These are phyloP conservation scores for Takifugu ocellatus DNA, from an alignment of 2,797 vertebrate species.

Conservation along the genomic window DNA sequence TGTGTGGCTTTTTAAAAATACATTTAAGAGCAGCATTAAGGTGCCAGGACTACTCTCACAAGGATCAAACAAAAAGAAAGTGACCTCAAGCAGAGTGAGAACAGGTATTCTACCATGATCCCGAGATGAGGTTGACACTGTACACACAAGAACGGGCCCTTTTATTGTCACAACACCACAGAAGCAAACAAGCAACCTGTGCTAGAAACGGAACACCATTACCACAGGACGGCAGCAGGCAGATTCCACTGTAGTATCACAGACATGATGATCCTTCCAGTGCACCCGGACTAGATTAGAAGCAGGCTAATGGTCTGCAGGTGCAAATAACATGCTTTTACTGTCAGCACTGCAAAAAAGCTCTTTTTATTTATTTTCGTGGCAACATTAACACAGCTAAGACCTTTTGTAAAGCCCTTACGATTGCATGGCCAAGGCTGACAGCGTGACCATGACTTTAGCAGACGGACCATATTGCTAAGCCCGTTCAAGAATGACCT, in stretches of 20 bases:
- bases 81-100: background rate
- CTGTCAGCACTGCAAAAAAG: slow-evolving; percentile 4
- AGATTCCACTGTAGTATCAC: slow-evolving; percentile 34
- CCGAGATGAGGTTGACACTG: slow-evolving; percentile 55
- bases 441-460: too few species aligned
- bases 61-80: background rate
- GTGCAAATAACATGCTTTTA: slow-evolving; percentile 13
- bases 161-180: slow-evolving; percentile 66
- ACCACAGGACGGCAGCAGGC: slow-evolving; percentile 31
- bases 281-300: slow-evolving; percentile 28
- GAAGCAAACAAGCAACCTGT: slow-evolving; percentile 46
- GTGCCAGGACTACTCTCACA: background rate
- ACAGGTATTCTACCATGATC: slow-evolving; percentile 6
- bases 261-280: slow-evolving; percentile 12
- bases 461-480: too few species aligned
- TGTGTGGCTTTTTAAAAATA: background rate
- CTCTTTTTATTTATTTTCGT: too few species aligned
- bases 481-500: too few species aligned
- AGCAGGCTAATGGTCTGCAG: slow-evolving; percentile 28
- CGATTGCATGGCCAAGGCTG: too few species aligned
- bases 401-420: too few species aligned
- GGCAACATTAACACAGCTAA: too few species aligned
- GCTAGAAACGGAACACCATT: slow-evolving; percentile 43
- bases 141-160: slow-evolving; percentile 49
- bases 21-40: background rate